Base-by-base conservation (phyloP, 2,797 vertebrate species). In the Semotilus atromaculatus region DNA sequence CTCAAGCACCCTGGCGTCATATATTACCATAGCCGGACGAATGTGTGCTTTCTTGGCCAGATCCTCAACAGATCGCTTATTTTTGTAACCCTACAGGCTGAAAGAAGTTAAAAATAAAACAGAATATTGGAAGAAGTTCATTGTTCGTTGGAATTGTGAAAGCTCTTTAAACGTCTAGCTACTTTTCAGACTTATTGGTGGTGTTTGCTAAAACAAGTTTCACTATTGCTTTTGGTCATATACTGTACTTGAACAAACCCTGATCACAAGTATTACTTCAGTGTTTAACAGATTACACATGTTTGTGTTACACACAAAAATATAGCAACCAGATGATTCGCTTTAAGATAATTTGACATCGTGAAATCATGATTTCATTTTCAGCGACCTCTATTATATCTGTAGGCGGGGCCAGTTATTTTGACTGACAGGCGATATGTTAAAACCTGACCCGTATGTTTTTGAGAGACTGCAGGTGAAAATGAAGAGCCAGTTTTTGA, bases 41-140 rank as follows among this genome's bases (percentile, higher is more conserved):
- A 89, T 67, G 62, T 88, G 70, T 68, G 83, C 71, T 67, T 64
- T 76, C 34, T 60, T 76, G 70, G 58, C 81, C 84, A 83, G 80
- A 88, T 86, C 84, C 70, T 67, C 78, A 88, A 85, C 90, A 91
- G 89, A 88, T 90, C 86, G 80, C 88, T 89, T 83, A 77, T 84
- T 82, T 86, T 82, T 76, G 18, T 75, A 58, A 64, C 80, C 58
- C 73, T 68, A 31, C 73, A 55, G 45, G 38, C 58, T 0, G 19
- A 23, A 67, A 23, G 62, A 75, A 2, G 82, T 58, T 58, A 21
- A 76, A 76, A 55, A 77, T 75, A 67, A 43, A 38, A 67, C n/a
- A 18, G 19, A 31, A 72, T 45, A 45, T 40, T 72, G 51, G 53
- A 3, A 23, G 18, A 74, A 82, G 26, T 64, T 26, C 51, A 1